phyloP scores from a whole-genome alignment of 2,113 vertebrate species.

The Sceloporus undulatus region DNA sequence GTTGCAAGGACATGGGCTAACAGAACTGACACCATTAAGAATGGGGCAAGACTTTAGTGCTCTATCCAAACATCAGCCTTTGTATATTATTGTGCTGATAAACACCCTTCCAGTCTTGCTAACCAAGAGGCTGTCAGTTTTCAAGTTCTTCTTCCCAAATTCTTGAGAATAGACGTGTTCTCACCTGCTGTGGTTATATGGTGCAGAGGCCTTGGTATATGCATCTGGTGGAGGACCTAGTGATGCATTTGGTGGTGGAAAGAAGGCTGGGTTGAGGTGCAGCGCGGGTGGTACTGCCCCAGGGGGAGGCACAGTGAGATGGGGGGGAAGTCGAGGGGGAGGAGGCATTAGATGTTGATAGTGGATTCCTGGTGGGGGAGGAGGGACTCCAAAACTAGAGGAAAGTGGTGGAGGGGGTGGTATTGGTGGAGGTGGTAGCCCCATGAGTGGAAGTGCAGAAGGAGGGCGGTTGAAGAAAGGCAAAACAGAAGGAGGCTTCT shows the following conservation, averaged over 20 bases:
- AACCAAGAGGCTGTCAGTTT: not conserved
- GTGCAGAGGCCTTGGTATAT: slow-evolving; percentile 80
- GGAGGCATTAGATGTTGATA: slow-evolving; percentile 82
- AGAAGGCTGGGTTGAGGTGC: slow-evolving; percentile 91
- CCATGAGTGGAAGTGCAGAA: slow-evolving; percentile 77
- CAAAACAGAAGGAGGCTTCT: slow-evolving; percentile 80
- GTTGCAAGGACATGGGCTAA: not conserved
- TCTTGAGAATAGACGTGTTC: slow-evolving; percentile 30
- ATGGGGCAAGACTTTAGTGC: not conserved
- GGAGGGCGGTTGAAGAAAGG: slow-evolving; percentile 79
- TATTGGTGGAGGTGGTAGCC: slow-evolving; percentile 73
- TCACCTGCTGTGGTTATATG: slow-evolving; percentile 87
- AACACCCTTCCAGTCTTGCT: not conserved
- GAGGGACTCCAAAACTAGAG: slow-evolving; percentile 75
- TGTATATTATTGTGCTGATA: not conserved
- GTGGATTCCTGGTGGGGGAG: slow-evolving; percentile 78
- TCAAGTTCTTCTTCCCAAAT: not conserved
- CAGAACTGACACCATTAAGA: not conserved
- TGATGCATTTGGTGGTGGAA: slow-evolving; percentile 79
- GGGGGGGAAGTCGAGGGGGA: slow-evolving; percentile 82
- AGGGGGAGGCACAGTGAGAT: slow-evolving; percentile 76
- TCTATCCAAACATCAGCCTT: not conserved
- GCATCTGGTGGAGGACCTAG: slow-evolving; percentile 79
- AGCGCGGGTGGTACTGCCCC: slow-evolving; percentile 83
- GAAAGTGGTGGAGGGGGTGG: slow-evolving; percentile 74